Conservation (phyloP, 2,888 invertebrate genomes). For the Fissipunctia ypsillon region DNA sequence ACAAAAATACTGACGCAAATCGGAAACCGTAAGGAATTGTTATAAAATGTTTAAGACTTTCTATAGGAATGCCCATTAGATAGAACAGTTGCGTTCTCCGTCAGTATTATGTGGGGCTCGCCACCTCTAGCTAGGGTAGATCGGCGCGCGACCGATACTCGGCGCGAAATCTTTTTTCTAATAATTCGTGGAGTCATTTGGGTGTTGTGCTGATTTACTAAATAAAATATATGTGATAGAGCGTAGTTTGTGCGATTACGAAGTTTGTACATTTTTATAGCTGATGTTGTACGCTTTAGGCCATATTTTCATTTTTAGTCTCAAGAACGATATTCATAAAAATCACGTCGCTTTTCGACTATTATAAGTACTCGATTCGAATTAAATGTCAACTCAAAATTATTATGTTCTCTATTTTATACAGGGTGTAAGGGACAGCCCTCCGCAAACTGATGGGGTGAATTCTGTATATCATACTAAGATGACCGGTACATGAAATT, state of each 20-base stretch:
- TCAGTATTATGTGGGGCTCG: conserved; percentile 60
- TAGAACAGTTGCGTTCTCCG: conserved; percentile 45
- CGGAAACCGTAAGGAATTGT: conserved; percentile 17
- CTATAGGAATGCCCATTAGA: conserved; percentile 30
- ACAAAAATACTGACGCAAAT: conserved; percentile 18
- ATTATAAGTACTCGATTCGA: conserved; percentile 46
- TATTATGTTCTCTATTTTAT: conserved; percentile 60
- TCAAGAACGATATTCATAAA: conserved; percentile 23
- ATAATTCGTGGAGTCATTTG: conserved; percentile 57
- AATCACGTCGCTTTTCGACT: conserved; percentile 31
- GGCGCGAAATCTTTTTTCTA: conserved; percentile 43
- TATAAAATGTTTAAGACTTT: conserved; percentile 18
- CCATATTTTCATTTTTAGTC: conserved; percentile 44
- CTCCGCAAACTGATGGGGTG: too few relatives aligned
- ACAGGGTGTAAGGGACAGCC: too few relatives aligned
- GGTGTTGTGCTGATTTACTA: conserved; percentile 60
- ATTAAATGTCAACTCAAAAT: conserved; percentile 56
- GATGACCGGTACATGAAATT: too few relatives aligned
- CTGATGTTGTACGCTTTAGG: conserved; percentile 58
- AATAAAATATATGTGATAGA: conserved; percentile 62
- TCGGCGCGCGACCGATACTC: conserved; percentile 24
- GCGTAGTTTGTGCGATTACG: conserved; percentile 53
- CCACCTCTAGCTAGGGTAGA: conserved; percentile 60
- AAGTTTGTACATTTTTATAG: conserved; percentile 59
- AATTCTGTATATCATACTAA: too few relatives aligned